Base-by-base conservation (phyloP, 2,797 vertebrate species). In the Gymnothorax reevesii region DNA sequence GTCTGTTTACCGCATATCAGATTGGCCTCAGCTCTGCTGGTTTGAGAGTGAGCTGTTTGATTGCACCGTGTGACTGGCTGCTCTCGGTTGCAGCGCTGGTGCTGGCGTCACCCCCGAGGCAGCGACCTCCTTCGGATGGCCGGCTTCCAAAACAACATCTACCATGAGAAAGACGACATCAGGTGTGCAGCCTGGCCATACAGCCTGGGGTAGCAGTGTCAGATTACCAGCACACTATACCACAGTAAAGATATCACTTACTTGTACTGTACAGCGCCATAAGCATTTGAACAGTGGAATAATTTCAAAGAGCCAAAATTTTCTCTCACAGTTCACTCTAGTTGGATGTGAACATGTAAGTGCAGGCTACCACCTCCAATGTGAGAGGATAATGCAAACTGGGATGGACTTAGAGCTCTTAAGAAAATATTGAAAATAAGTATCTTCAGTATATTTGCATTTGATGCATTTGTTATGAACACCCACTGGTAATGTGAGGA, bases 81-180 rank as follows among this genome's bases (percentile, higher is more conserved):
- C 64, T 75, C 22, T 10, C 27, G 22, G 20, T 22, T 15, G 15
- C 94, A 99, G 98, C 97, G 96, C 82, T 96, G 98, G 92, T 97
- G 97, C 87, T 98, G 98, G 98, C 95, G 96, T 69, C 97, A 98
- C 90, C 97, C 97, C 0, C 91, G 91, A 0, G 98, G 98, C 84
- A 97, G 97, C 1, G 94, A 98, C 89, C 96, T 99, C 25, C 95
- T 99, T 88, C 94, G 98, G 42, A 97, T 96, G 59, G 95, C 96
- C 75, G 93, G 95, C 88, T 98, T 99, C 90, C 98, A 98, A 88
- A 94, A 96, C 15, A 97, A 97, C 93, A 99, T 97, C 7, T 97
- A 98, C 90, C 97, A 98, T 0, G 97, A 97, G 94, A 97, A 97
- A 6, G 97, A 99, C 25, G 97, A 99, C 15, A 90, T 97, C 89